Evolutionary conservation across 1,140 invertebrate species (phyloP).

Genomic region (Drosophila ananassae): DNA sequence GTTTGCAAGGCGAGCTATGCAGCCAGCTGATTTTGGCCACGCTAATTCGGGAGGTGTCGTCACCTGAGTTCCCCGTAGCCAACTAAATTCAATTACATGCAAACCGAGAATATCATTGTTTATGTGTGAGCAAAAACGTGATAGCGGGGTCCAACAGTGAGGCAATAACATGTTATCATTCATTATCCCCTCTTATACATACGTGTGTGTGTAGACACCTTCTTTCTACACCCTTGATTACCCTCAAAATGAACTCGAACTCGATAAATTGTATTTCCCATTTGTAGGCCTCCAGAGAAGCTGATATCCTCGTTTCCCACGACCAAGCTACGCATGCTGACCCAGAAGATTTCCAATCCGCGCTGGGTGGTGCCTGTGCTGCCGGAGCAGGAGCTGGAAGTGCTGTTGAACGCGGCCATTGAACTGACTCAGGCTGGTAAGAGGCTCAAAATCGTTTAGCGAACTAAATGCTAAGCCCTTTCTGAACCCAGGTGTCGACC

Average conservation of each 20-base stretch:
- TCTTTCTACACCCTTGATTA: neutral
- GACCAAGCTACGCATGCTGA: conserved; percentile 92
- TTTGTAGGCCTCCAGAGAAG: conserved; percentile 72
- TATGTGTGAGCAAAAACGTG: conserved; percentile 17
- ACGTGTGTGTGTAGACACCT: neutral
- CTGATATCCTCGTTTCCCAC: conserved; percentile 89
- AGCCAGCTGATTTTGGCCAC: conserved; percentile 28
- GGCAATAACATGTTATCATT: conserved; percentile 28
- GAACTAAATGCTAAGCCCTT: neutral
- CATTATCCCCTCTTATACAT: neutral
- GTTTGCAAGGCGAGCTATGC: neutral
- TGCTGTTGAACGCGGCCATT: conserved; percentile 94
- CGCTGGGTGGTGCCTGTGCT: conserved; percentile 98
- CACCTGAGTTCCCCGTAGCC: conserved; percentile 16
- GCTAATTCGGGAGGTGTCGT: conserved; percentile 34
- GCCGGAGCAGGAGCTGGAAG: conserved; percentile 97
- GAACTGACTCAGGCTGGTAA: conserved; percentile 92
- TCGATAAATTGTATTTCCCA: too few species aligned
- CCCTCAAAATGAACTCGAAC: too few species aligned
- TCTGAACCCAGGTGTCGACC: conserved; percentile 91
- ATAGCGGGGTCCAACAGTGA: conserved; percentile 18
- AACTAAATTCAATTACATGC: conserved; percentile 16
- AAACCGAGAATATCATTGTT: neutral
- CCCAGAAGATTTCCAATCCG: conserved; percentile 97
- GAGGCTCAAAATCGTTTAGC: neutral